phyloP scores from a whole-genome alignment of 2,113 vertebrate genomes.

The Epinephelus cyanopodus region DNA sequence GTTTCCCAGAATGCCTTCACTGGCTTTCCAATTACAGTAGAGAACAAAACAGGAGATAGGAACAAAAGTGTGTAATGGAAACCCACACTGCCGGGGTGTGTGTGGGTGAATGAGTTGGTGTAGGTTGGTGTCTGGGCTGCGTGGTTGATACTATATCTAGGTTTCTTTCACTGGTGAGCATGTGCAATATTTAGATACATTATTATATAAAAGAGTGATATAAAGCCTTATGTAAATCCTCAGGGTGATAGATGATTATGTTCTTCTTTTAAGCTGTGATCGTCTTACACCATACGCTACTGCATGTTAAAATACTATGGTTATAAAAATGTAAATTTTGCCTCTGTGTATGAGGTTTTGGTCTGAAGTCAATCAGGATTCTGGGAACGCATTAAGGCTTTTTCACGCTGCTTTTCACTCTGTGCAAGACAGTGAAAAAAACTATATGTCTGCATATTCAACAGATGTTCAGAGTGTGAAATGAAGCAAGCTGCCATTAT shows the following conservation, averaged over 20 bases:
- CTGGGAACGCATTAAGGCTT: background rate
- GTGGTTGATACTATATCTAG: conserved; percentile 33
- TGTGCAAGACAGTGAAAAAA: conserved; percentile 25
- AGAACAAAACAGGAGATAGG: conserved; percentile 65
- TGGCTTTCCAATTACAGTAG: conserved; percentile 69
- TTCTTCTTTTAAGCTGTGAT: background rate
- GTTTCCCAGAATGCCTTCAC: conserved; percentile 67
- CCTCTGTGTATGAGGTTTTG: conserved; percentile 4
- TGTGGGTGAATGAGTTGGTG: conserved; percentile 26
- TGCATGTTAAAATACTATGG: conserved; percentile 1
- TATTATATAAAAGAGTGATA: conserved; percentile 48
- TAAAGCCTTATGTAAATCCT: conserved; percentile 12
- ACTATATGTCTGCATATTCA: conserved; percentile 35
- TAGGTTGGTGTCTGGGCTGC: conserved; percentile 18
- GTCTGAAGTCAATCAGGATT: conserved; percentile 42
- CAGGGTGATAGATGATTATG: background rate
- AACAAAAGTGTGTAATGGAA: conserved; percentile 44
- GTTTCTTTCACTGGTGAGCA: conserved; percentile 3
- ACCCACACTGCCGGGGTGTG: conserved; percentile 38
- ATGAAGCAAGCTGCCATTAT: conserved; percentile 32
- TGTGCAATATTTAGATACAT: conserved; percentile 3
- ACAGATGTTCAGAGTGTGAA: conserved; percentile 31
- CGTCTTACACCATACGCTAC: conserved; percentile 43
- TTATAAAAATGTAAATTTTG: conserved; percentile 23
- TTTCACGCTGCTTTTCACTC: conserved; percentile 15